Evolutionary conservation across 1,140 invertebrate species (phyloP).

Genomic region (Cepaea nemoralis): DNA sequence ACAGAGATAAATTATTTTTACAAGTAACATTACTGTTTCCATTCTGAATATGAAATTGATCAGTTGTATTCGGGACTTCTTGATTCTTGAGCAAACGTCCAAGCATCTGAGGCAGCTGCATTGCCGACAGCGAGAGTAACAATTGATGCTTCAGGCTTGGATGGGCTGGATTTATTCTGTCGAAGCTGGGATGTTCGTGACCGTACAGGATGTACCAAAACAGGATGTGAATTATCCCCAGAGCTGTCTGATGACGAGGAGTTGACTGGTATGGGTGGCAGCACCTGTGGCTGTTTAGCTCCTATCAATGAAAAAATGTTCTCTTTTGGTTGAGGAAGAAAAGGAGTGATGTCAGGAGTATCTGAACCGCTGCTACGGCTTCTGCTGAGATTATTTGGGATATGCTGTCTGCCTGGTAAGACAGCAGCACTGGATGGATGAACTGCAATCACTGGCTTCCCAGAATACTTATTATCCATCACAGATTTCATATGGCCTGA

Average conservation of each 20-base stretch:
- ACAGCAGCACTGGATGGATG: conserved; percentile 27
- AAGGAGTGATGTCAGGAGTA: conserved; percentile 55
- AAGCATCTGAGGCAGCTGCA: conserved; percentile 46
- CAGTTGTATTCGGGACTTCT: conserved; percentile 59
- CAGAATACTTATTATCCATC: not conserved
- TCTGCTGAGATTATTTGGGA: conserved; percentile 16
- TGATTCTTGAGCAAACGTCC: conserved; percentile 54
- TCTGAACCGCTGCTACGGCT: conserved; percentile 51
- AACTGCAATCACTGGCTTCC: conserved; percentile 2
- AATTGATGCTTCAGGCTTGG: conserved; percentile 50
- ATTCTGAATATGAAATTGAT: not conserved
- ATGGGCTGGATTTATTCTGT: conserved; percentile 36
- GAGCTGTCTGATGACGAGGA: conserved; percentile 14
- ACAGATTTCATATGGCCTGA: conserved; percentile 9
- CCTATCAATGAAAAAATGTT: conserved; percentile 35
- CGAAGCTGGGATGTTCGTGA: conserved; percentile 39
- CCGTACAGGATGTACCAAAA: conserved; percentile 42
- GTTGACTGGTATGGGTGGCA: conserved; percentile 55
- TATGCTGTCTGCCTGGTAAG: conserved; percentile 9
- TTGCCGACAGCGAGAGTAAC: conserved; percentile 57
- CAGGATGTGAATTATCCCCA: conserved; percentile 34
- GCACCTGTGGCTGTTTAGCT: conserved; percentile 47
- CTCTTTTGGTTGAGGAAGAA: conserved; percentile 45
- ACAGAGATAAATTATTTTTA: not conserved
- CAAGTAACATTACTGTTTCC: not conserved